Evolutionary conservation across 2,888 invertebrate genomes (phyloP).

Genomic region (Galerucella pusilla): DNA sequence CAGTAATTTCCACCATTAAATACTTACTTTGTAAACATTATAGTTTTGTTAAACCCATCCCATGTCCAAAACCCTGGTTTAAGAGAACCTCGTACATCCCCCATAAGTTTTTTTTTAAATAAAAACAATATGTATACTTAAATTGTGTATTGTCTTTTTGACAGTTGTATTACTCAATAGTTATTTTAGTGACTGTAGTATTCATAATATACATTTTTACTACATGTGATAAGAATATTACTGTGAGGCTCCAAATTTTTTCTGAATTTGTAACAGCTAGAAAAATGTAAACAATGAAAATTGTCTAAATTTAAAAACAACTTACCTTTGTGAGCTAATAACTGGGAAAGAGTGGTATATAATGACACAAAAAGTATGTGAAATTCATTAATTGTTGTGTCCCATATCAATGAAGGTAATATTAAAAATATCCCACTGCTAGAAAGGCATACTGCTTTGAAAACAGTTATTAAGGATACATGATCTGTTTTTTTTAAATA

Average conservation of each 20-base stretch:
- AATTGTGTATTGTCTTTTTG: conserved; percentile 26
- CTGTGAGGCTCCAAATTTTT: conserved; percentile 55
- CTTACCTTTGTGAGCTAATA: conserved; percentile 74
- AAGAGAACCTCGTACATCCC: conserved; percentile 17
- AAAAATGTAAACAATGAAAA: conserved; percentile 36
- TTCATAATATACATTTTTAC: conserved; percentile 46
- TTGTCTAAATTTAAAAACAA: conserved; percentile 10
- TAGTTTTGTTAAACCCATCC: conserved; percentile 43
- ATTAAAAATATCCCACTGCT: conserved; percentile 71
- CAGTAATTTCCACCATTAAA: not conserved
- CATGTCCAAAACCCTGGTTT: conserved; percentile 66
- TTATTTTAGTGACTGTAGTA: conserved; percentile 20
- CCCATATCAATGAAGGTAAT: conserved; percentile 75
- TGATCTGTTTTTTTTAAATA: conserved; percentile 37
- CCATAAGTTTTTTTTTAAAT: conserved; percentile 17
- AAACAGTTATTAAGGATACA: conserved; percentile 57
- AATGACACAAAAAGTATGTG: conserved; percentile 72
- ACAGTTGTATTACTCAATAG: conserved; percentile 23
- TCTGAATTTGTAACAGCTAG: conserved; percentile 51
- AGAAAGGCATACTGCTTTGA: conserved; percentile 72
- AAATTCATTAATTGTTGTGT: conserved; percentile 61
- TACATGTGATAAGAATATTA: conserved; percentile 53
- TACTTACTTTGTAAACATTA: conserved; percentile 50
- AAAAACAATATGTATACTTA: conserved; percentile 17
- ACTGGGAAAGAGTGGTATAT: conserved; percentile 73